Percentiles rank a stretch among this genome's conserved stretches.
Conservation (phyloP, 2,888 invertebrate genomes). For the Amblyjoppa fuscipennis region DNA sequence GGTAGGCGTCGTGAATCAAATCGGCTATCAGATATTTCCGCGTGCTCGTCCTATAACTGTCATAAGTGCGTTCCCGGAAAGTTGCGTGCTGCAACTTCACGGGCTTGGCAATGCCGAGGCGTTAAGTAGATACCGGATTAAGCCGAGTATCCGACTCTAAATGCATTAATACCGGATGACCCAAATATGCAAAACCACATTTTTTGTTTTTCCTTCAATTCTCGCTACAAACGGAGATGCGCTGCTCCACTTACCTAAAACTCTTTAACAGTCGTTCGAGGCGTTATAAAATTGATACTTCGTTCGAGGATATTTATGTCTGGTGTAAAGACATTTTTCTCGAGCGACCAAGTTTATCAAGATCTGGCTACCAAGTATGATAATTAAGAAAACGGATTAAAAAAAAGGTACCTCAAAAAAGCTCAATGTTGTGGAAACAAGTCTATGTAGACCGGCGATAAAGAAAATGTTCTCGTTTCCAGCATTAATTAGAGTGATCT, state of each 20-base stretch:
- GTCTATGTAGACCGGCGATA: too few relatives aligned
- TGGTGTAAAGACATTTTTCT: too few relatives aligned
- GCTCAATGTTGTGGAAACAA: too few relatives aligned
- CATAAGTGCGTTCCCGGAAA: neutral
- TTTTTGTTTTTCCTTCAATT: constrained; percentile 7
- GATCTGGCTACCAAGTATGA: too few relatives aligned
- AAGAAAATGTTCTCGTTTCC: too few relatives aligned
- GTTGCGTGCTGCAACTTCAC: constrained; percentile 6
- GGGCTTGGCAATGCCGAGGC: constrained; percentile 49
- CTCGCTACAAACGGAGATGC: constrained; percentile 3
- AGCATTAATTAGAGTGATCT: too few relatives aligned
- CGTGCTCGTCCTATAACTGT: constrained; percentile 24
- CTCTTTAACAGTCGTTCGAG: neutral
- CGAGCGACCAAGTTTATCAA: too few relatives aligned
- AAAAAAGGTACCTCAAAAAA: too few relatives aligned
- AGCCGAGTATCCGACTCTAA: constrained; percentile 9
- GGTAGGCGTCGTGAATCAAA: constrained; percentile 28
- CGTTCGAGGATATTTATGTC: too few relatives aligned
- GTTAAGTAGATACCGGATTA: constrained; percentile 55
- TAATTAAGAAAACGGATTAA: too few relatives aligned
- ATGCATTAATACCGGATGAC: constrained; percentile 55
- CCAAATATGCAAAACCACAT: constrained; percentile 62
- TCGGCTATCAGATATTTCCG: constrained; percentile 8
- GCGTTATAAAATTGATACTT: neutral
- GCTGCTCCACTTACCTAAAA: constrained; percentile 40